A percentile compares a stretch with the other conserved stretches of the same genome.
Conservation (phyloP, 2,113 vertebrate species). For the Nematolebias whitei region DNA sequence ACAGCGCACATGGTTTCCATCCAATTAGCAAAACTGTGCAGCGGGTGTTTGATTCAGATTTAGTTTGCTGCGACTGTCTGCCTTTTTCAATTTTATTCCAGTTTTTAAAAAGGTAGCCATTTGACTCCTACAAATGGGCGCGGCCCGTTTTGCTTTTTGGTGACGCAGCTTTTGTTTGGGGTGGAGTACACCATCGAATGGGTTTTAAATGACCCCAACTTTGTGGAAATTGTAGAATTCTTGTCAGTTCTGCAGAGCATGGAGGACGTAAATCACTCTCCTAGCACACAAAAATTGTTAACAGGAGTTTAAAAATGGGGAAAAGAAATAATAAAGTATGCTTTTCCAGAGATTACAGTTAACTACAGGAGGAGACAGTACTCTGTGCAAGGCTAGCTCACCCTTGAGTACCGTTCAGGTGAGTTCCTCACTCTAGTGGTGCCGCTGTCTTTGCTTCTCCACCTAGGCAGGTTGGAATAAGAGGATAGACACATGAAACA, state of each 20-base stretch:
- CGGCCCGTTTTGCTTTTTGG: not conserved
- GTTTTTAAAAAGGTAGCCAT: slow-evolving; percentile 3
- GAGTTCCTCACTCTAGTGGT: slow-evolving; percentile 81
- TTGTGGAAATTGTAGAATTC: not conserved
- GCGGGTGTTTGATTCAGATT: too few species aligned
- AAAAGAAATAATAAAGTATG: slow-evolving; percentile 29
- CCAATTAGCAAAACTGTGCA: too few species aligned
- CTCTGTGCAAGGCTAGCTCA: slow-evolving; percentile 83
- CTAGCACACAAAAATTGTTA: slow-evolving; percentile 7
- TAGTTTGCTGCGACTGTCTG: slow-evolving; percentile 16
- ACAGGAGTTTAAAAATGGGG: slow-evolving; percentile 27
- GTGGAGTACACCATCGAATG: too few species aligned
- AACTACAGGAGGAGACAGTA: slow-evolving; percentile 76
- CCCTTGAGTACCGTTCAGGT: slow-evolving; percentile 83
- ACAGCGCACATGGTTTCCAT: too few species aligned
- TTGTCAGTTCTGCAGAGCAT: slow-evolving; percentile 37
- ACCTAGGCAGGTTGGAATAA: slow-evolving; percentile 84
- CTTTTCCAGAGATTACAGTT: slow-evolving; percentile 62
- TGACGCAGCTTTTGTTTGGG: not conserved
- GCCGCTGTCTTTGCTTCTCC: slow-evolving; percentile 77
- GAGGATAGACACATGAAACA: slow-evolving; percentile 82
- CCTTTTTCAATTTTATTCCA: slow-evolving; percentile 21
- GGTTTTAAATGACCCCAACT: too few species aligned
- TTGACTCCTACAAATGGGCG: not conserved
- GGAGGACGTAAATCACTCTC: not conserved